Conservation (phyloP, 2,888 invertebrate genomes). For the Noctua pronuba region DNA sequence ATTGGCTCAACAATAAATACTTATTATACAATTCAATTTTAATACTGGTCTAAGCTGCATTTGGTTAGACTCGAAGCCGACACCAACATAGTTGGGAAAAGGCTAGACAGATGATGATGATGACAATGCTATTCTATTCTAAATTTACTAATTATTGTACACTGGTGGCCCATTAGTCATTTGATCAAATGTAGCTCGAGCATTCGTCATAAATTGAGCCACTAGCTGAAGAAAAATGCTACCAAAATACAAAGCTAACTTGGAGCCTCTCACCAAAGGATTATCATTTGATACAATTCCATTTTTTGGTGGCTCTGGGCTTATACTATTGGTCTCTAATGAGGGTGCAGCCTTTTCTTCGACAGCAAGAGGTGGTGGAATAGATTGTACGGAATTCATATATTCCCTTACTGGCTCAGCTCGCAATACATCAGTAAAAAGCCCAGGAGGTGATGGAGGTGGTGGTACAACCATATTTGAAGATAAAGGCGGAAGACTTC, state of each 20-base stretch:
- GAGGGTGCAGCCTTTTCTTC: conserved; percentile 35
- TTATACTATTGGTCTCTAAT: conserved; percentile 27
- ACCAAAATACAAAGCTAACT: conserved; percentile 79
- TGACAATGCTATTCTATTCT: neutral
- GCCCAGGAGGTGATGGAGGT: conserved; percentile 30
- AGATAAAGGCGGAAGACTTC: conserved; percentile 51
- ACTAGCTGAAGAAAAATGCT: conserved; percentile 80
- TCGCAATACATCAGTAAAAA: conserved; percentile 68
- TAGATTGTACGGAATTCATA: conserved; percentile 54
- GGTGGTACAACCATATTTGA: conserved; percentile 63
- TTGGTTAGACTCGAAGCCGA: neutral
- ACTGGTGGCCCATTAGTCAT: conserved; percentile 68
- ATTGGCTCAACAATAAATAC: conserved; percentile 1
- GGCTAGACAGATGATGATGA: neutral
- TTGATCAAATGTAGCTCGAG: conserved; percentile 74
- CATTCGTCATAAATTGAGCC: conserved; percentile 78
- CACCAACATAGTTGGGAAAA: neutral
- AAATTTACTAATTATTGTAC: conserved; percentile 34
- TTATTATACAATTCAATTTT: neutral
- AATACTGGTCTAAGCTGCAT: neutral
- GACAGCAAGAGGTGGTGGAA: conserved; percentile 16
- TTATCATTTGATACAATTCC: conserved; percentile 47
- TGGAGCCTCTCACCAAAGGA: conserved; percentile 71
- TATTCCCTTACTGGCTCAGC: conserved; percentile 63
- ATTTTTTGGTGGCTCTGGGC: conserved; percentile 44